Conservation (phyloP, 2,113 vertebrate species). For the Melanerpes formicivorus region DNA sequence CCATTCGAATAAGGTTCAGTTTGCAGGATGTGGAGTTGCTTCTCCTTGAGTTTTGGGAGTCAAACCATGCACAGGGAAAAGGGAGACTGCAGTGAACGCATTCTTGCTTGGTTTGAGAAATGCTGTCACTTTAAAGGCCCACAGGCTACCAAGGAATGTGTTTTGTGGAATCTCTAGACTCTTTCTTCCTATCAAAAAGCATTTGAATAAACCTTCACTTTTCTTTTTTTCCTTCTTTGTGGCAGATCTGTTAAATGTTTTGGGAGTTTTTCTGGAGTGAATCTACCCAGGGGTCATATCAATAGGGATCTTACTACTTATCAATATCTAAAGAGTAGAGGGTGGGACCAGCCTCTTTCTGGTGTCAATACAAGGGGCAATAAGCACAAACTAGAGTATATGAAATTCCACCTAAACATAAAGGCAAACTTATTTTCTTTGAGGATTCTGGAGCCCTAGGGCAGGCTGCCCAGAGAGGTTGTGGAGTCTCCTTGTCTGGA, state of each 20-base stretch:
- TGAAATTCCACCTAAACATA: too few relatives aligned
- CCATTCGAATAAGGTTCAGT: neutral
- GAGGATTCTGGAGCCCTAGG: too few relatives aligned
- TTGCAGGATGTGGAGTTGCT: neutral
- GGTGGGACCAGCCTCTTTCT: too few relatives aligned
- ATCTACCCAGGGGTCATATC: neutral
- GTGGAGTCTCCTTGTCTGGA: too few relatives aligned
- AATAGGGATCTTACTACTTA: too few relatives aligned
- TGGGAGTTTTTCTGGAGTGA: neutral
- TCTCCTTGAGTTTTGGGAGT: neutral
- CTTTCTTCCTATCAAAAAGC: neutral
- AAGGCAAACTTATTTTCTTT: too few relatives aligned
- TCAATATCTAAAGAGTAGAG: too few relatives aligned
- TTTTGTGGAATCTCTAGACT: neutral
- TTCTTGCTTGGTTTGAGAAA: neutral
- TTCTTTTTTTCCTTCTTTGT: neutral
- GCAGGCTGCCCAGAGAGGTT: too few relatives aligned
- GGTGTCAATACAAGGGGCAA: too few relatives aligned
- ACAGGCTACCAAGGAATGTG: neutral
- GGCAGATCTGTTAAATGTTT: neutral
- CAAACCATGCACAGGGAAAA: neutral
- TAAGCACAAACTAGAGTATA: too few relatives aligned
- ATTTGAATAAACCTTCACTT: neutral
- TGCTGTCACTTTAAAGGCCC: constrained; percentile 25
- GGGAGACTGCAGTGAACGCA: neutral